Conservation (phyloP, 2,113 vertebrate genomes). For the Xenotilapia caudafasciata region DNA sequence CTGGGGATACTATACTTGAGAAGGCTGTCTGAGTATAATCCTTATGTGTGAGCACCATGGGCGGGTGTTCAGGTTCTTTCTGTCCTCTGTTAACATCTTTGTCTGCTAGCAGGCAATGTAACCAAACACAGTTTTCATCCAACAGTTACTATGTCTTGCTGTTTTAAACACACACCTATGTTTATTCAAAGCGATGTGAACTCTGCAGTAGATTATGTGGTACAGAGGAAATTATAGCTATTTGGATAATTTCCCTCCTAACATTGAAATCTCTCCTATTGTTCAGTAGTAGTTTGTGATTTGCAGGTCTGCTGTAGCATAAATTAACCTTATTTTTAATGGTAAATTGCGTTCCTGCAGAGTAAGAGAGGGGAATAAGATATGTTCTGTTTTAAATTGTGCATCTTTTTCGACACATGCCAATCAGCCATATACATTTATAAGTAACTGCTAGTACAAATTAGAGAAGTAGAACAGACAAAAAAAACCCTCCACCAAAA, state of each 20-base stretch:
- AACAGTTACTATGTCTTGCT: neutral
- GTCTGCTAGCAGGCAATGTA: neutral
- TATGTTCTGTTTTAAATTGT: neutral
- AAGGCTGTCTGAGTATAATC: neutral
- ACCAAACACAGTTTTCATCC: neutral
- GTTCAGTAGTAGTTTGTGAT: neutral
- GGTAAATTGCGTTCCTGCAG: neutral
- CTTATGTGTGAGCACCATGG: neutral
- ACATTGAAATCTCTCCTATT: neutral
- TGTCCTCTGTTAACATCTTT: neutral
- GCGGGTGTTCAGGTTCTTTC: neutral
- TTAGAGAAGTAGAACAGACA: neutral
- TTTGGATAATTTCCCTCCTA: neutral
- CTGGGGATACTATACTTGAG: neutral
- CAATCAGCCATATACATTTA: neutral
- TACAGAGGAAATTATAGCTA: neutral
- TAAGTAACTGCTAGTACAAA: neutral
- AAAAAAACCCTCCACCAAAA: neutral
- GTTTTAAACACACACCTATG: neutral
- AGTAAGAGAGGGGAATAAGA: neutral
- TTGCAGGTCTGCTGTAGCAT: neutral
- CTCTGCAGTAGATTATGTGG: neutral
- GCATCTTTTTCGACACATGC: neutral
- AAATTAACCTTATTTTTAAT: neutral
- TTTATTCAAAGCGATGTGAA: neutral